Evolutionary conservation across 2,888 invertebrate genomes (phyloP).

Genomic region (Augochlorella aurata): DNA sequence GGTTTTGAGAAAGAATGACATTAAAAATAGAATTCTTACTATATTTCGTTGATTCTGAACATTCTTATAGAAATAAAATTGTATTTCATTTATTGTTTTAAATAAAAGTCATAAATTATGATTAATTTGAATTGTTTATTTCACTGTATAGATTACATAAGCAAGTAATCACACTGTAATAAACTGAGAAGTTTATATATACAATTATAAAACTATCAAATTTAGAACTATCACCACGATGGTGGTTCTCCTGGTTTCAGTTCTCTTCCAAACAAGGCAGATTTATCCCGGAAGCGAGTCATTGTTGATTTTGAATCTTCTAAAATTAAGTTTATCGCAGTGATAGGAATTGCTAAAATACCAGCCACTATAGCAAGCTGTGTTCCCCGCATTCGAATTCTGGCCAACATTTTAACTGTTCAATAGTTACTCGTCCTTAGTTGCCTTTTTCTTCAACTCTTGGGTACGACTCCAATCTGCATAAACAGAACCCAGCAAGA

Average conservation of each 20-base stretch:
- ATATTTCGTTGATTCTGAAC: constrained; percentile 72
- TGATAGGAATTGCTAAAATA: neutral
- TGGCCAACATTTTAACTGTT: constrained; percentile 45
- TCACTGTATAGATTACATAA: constrained; percentile 19
- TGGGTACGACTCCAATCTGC: constrained; percentile 89
- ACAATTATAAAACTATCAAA: constrained; percentile 10
- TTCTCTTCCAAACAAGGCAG: constrained; percentile 88
- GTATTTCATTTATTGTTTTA: neutral
- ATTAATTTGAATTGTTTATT: constrained; percentile 24
- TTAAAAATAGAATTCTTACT: constrained; percentile 73
- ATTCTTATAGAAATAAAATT: constrained; percentile 14
- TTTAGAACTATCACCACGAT: constrained; percentile 86
- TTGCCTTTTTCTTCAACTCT: constrained; percentile 86
- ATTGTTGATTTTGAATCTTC: constrained; percentile 90
- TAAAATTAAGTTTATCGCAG: constrained; percentile 81
- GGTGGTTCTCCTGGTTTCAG: constrained; percentile 87
- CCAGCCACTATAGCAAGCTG: too few species aligned
- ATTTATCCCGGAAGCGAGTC: constrained; percentile 90
- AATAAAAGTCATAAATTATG: neutral
- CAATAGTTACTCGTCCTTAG: constrained; percentile 55
- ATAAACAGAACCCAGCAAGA: constrained; percentile 85
- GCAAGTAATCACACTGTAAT: constrained; percentile 14
- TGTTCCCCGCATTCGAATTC: too few species aligned
- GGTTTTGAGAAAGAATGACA: constrained; percentile 66
- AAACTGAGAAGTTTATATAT: constrained; percentile 4